Evolutionary conservation across 2,113 vertebrate species (phyloP).

Genomic region (Solea senegalensis): DNA sequence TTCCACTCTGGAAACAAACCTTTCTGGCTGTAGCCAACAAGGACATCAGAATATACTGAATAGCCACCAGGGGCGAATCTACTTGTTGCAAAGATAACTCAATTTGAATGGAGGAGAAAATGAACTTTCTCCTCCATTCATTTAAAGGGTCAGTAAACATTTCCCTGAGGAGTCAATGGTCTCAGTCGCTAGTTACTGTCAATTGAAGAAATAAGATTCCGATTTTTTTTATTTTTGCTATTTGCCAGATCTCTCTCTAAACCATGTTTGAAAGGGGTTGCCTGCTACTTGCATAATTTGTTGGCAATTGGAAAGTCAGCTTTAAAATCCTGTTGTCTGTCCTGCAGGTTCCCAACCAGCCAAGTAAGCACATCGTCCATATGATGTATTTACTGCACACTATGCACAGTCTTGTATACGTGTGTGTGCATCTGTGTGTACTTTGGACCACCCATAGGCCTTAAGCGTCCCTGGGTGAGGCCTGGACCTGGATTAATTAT

Average conservation of each 20-base stretch:
- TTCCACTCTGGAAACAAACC: too few relatives aligned
- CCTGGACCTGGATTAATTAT: conserved; percentile 76
- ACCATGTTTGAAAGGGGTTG: not conserved
- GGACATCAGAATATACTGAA: too few relatives aligned
- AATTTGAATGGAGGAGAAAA: too few relatives aligned
- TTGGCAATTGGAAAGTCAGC: not conserved
- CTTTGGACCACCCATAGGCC: conserved; percentile 72
- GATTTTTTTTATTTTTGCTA: too few relatives aligned
- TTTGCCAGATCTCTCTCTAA: not conserved
- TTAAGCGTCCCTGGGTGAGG: conserved; percentile 65
- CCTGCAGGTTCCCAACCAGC: conserved; percentile 18
- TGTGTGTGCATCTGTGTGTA: conserved; percentile 33
- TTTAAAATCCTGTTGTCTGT: not conserved
- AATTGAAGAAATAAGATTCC: too few relatives aligned
- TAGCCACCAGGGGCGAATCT: too few relatives aligned
- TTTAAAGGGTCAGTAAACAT: too few relatives aligned
- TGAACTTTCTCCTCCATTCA: too few relatives aligned
- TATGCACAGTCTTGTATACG: conserved; percentile 20
- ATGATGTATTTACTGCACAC: conserved; percentile 26
- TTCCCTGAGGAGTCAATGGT: too few relatives aligned
- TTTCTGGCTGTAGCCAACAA: too few relatives aligned
- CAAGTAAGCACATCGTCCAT: conserved; percentile 21
- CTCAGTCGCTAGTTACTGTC: too few relatives aligned
- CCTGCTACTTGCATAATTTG: not conserved
- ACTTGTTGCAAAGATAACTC: too few relatives aligned